Conservation (phyloP, 2,888 invertebrate species). For the Boloria selene region DNA sequence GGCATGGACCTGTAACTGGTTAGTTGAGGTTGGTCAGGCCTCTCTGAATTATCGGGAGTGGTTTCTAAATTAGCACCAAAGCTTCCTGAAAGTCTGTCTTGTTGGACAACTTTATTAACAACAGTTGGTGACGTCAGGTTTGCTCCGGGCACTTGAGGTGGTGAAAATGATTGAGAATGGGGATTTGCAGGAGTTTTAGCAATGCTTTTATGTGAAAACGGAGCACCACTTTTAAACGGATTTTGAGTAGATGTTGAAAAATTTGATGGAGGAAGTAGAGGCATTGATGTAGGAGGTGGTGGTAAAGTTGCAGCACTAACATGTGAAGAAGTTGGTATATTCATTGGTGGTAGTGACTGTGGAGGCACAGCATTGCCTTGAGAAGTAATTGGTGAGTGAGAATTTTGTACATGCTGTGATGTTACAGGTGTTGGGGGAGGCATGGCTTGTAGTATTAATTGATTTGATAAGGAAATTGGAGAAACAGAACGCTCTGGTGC, state of each 20-base stretch:
- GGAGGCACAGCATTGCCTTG: conserved; percentile 18
- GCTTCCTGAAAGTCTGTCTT: conserved; percentile 59
- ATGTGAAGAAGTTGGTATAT: conserved; percentile 31
- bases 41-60: conserved; percentile 86
- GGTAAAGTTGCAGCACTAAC: conserved; percentile 30
- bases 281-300: conserved; percentile 18
- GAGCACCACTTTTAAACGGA: conserved; percentile 73
- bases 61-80: conserved; percentile 85
- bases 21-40: conserved; percentile 78
- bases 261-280: conserved; percentile 39
- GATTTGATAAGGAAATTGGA: conserved; percentile 17
- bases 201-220: conserved; percentile 74
- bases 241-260: conserved; percentile 53
- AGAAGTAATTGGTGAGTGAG: conserved; percentile 47
- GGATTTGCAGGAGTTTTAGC: conserved; percentile 48
- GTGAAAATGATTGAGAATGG: conserved; percentile 52
- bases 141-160: conserved; percentile 57
- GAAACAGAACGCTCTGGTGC: conserved; percentile 22
- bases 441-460: conserved; percentile 26
- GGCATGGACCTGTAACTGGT: conserved; percentile 53
- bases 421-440: conserved; percentile 27
- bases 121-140: conserved; percentile 64
- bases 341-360: conserved; percentile 35
- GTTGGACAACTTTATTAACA: conserved; percentile 62
- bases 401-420: conserved; percentile 37